Base-by-base conservation (phyloP, 1,140 invertebrate species). In the Zelostemma sp. region DNA sequence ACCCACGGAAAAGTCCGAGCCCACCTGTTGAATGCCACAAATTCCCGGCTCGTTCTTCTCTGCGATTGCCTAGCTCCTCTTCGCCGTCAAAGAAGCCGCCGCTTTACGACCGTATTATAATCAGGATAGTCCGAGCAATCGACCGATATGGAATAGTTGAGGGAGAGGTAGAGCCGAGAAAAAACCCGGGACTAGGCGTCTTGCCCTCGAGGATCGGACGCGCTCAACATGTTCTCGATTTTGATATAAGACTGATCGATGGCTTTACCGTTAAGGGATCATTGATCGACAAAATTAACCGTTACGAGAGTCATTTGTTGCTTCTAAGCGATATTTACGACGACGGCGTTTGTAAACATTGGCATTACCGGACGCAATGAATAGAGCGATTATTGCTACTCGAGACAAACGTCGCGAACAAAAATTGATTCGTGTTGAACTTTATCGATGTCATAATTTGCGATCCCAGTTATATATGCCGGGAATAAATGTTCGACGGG, bases 71-170 rank as follows among this genome's bases (percentile, higher is more conserved):
- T 16, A 9, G 51, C 17, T 67, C 56, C 21, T 53, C 59, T 65
- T 41, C 56, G 53, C 43, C 70, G 57, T 64, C 68, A 70, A 70
- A 70, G 68, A 68, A 31, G 65, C 70, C 70, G 70, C 70, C 66
- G 62, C 61, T 73, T 72, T 68, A 72, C 64, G 69, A 64, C 50
- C 64, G 61, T 72, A 72, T 72, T 64, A 72, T 72, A 72, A 72
- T 72, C 70, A 56, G 60, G 48, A 72, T 68, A 62, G 65, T 61
- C 38, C 49, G 70, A 62, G 64, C 63, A 69, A 69, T 69, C 67
- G 67, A 69, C 67, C 63, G 57, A 69, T 69, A 69, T 60, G 67
- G 67, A 63, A 69, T 69, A 69, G 65, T 33, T 46, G 51, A 15
- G 19, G 43, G 48, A 47, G 53, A 57, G 41, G 21, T 25, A 16